These are phyloP conservation scores for Punctoribates punctum DNA, from an alignment of 2,888 invertebrate species.

Conservation along the genomic window DNA sequence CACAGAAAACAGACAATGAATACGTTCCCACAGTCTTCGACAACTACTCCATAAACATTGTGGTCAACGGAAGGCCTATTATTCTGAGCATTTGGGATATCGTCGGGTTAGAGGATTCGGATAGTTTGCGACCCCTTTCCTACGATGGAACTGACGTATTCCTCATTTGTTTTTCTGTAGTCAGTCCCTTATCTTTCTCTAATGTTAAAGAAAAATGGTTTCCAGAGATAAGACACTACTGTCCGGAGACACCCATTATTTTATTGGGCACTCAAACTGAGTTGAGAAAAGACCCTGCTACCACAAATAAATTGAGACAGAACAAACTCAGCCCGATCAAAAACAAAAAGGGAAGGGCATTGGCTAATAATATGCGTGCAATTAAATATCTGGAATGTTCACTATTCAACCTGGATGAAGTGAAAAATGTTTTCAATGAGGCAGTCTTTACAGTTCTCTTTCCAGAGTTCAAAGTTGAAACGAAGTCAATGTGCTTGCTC, in stretches of 20 bases:
- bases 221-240: slow-evolving; percentile 99
- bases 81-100: not conserved
- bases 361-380: slow-evolving; percentile 97
- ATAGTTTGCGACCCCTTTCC: not conserved
- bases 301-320: slow-evolving; percentile 84
- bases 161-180: not conserved
- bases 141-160: not conserved
- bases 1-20: too few species aligned
- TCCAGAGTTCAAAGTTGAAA: too few species aligned
- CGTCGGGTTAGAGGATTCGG: not conserved
- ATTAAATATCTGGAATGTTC: slow-evolving; percentile 83
- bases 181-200: not conserved
- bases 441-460: too few species aligned
- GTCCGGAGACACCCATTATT: slow-evolving; percentile 98
- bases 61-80: too few species aligned
- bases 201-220: slow-evolving; percentile 81
- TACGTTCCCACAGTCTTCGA: too few species aligned
- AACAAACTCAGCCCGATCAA: not conserved
- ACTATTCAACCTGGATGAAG: not conserved
- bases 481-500: too few species aligned
- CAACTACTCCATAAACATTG: too few species aligned
- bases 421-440: too few species aligned
- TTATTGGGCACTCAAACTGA: slow-evolving; percentile 99
- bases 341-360: slow-evolving; percentile 69
- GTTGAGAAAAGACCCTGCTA: slow-evolving; percentile 78